Evolutionary conservation across 2,888 invertebrate species (phyloP), one percentile per base, ranked within the genome.

Genomic region (Anticlea derivata): DNA sequence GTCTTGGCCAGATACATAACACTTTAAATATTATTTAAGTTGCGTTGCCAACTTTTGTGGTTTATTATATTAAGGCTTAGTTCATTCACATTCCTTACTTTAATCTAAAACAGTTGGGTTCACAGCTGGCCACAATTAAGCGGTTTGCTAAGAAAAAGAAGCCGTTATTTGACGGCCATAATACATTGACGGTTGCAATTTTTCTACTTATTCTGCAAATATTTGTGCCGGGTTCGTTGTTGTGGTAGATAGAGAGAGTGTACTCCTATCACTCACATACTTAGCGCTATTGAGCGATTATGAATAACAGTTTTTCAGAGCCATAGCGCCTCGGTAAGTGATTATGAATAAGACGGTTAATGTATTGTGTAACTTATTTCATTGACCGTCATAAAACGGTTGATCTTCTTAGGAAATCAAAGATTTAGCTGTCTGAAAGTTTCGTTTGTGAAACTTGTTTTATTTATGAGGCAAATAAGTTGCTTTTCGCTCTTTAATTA

Each of bases 11-110:
- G 50, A 56, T 46, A 50, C 35, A 30, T 22, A 29, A 5, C 37
- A 46, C 48, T 35, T 27, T 47, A 59, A 55, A 50, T 52, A 44
- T 45, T 51, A 60, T 51, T 57, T 60, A 58, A 57, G 51, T 46
- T 50, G 47, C 43, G 27, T 30, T 17, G 31, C 50, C 37, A 26
- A 53, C 48, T 29, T 23, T 38, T 47, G 48, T 26, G 10, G 13
- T 26, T 38, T 56, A 49, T 53, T 47, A 59, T 43, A 40, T 51
- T 51, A 49, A 49, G 38, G n/a, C 51, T 47, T 26, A 49, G 53
- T 53, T 53, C 45, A 12, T 53, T 39, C 50, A 50, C 50, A 39
- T 50, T 40, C 20, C 7, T 47, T 43, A 46, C 50, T 43, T 53
- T 37, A 55, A 41, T 44, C 43, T 50, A 27, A 47, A 46, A 47